Conservation (phyloP, 2,888 invertebrate species). For the Anaspis maculata region DNA sequence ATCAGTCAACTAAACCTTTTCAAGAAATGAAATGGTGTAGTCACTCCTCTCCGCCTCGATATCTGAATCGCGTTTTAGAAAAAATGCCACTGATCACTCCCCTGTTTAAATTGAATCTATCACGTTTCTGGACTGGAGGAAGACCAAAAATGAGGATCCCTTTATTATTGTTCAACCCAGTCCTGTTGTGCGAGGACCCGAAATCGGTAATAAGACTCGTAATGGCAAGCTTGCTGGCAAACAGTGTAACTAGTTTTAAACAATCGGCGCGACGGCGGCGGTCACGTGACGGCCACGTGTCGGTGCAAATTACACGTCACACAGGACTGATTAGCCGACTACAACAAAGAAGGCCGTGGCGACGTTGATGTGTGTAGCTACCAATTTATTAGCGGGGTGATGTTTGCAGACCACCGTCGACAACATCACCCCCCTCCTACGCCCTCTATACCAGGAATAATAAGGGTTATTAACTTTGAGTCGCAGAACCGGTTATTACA, state of each 20-base stretch:
- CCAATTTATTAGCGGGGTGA: slow-evolving; percentile 40
- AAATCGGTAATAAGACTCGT: too few relatives aligned
- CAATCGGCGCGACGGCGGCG: slow-evolving; percentile 22
- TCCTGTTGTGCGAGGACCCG: too few relatives aligned
- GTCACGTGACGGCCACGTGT: slow-evolving; percentile 39
- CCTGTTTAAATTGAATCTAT: too few relatives aligned
- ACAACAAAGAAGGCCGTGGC: slow-evolving; percentile 38
- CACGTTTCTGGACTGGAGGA: too few relatives aligned
- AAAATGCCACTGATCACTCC: too few relatives aligned
- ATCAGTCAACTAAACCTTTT: too few relatives aligned
- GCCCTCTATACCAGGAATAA: slow-evolving; percentile 17
- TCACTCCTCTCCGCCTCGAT: too few relatives aligned
- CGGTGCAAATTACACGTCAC: slow-evolving; percentile 39
- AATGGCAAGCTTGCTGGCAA: too few relatives aligned
- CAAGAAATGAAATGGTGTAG: too few relatives aligned
- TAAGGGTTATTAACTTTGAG: slow-evolving; percentile 35
- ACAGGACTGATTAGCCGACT: slow-evolving; percentile 33
- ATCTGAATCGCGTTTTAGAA: too few relatives aligned
- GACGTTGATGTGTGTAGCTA: slow-evolving; percentile 44
- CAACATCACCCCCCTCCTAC: slow-evolving; percentile 25
- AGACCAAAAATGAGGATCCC: too few relatives aligned
- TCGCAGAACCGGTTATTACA: slow-evolving; percentile 29
- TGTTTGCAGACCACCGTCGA: slow-evolving; percentile 31
- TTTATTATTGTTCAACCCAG: too few relatives aligned
- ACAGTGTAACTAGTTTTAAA: slow-evolving; percentile 35